Conservation (phyloP, 2,113 vertebrate species). For the Catharus fuscescens region DNA sequence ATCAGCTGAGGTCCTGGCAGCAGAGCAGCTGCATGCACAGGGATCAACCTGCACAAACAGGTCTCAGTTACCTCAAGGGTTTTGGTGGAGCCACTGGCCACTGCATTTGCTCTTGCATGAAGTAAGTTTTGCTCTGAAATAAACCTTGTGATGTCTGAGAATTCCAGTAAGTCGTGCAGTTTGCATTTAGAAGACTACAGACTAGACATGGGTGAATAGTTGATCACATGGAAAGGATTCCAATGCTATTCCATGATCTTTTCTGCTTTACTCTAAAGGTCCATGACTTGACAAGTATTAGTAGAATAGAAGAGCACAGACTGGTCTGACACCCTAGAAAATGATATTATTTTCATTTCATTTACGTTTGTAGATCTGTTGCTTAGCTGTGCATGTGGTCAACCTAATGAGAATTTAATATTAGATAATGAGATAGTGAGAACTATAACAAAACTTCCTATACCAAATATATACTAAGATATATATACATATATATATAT, state of each 20-base stretch:
- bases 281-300: background rate
- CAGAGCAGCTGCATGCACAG: background rate
- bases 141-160: background rate
- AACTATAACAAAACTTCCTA: background rate
- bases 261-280: background rate
- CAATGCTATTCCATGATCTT: background rate
- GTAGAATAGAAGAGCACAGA: background rate
- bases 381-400: background rate
- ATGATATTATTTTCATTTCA: background rate
- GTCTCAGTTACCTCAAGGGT: background rate
- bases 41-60: background rate
- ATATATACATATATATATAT: background rate
- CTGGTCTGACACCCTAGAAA: background rate
- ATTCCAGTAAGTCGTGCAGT: background rate
- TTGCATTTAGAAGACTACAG: background rate
- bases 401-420: background rate
- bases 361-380: background rate
- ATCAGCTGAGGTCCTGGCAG: background rate
- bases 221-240: background rate
- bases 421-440: background rate
- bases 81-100: background rate
- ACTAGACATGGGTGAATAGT: background rate
- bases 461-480: background rate
- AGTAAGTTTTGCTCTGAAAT: background rate
- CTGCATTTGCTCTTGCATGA: background rate